Evolutionary conservation across 2,113 vertebrate genomes (phyloP), one percentile per base, ranked within the genome.

Genomic region (Picathartes gymnocephalus): DNA sequence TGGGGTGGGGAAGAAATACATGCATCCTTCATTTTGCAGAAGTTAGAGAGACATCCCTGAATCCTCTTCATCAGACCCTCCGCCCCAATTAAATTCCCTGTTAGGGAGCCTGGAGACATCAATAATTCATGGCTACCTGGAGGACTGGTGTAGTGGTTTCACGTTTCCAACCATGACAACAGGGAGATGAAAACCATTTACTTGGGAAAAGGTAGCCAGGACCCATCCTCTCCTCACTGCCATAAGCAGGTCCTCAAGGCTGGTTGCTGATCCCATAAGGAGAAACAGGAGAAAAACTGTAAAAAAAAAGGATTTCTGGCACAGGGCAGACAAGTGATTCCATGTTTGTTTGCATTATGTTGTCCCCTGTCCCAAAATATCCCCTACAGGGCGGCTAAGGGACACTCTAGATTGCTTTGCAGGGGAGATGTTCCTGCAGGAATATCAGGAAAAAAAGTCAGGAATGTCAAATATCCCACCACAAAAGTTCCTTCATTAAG

Each of bases 81-180:
- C 86, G 86, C 77, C 78, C 84, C 91, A 94, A 72, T 98, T 94
- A 98, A 97, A 97, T 98, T 98, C 98, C 97, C 98, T 97, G 96
- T 96, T 98, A 97, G 97, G 93, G 97, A 98, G 98, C 97, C 95
- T 95, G 97, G 97, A 97, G 98, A 97, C 97, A 98, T 99, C 98
- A 98, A 98, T 99, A 98, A 99, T 99, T 98, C 98, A 98, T 90
- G 58, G 95, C 96, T 95, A 91, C 97, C 90, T 97, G 97, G 98
- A 96, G 98, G 97, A 96, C 96, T 87, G 37, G n/a, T n/a, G n/a
- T n/a, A n/a, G n/a, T n/a, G n/a, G n/a, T n/a, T n/a, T n/a, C n/a
- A n/a, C n/a, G n/a, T n/a, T n/a, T n/a, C n/a, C n/a, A n/a, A n/a
- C n/a, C n/a, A n/a, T n/a, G n/a, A n/a, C n/a, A n/a, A n/a, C n/a